These are phyloP conservation scores for Rhinophrynus dorsalis DNA, from an alignment of 2,797 vertebrate species.

Conservation along the genomic window DNA sequence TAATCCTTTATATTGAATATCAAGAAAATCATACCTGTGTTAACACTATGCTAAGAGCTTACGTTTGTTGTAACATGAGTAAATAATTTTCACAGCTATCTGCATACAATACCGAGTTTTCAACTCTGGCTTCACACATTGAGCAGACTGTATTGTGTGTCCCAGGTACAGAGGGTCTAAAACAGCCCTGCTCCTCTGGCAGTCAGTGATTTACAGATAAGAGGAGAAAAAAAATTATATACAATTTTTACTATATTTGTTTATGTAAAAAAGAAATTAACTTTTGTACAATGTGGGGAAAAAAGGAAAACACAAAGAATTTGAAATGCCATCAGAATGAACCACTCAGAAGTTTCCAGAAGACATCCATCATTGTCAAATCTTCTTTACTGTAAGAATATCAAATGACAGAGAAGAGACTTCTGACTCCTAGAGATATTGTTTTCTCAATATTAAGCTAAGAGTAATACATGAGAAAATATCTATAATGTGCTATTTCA, in stretches of 20 bases:
- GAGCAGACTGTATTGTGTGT: no score
- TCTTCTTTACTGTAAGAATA: slow-evolving; percentile 53
- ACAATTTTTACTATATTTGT: slow-evolving; percentile 47
- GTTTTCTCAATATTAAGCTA: slow-evolving; percentile 41
- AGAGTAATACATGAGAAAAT: slow-evolving; percentile 7
- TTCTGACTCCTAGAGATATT: slow-evolving; percentile 44
- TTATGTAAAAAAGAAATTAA: slow-evolving; percentile 57
- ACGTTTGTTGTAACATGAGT: no score
- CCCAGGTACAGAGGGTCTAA: no score
- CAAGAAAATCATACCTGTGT: no score
- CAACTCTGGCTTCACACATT: no score
- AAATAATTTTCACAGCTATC: no score
- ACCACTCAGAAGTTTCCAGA: slow-evolving; percentile 51
- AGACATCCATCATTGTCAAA: slow-evolving; percentile 65
- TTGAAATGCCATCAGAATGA: slow-evolving; percentile 59
- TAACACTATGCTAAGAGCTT: no score
- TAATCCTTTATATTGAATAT: no score
- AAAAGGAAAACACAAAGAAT: slow-evolving; percentile 55
- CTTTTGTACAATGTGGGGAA: slow-evolving; percentile 55
- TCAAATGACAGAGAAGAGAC: slow-evolving; percentile 47
- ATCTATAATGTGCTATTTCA: slow-evolving; percentile 10
- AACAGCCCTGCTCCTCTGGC: no score
- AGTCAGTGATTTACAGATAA: slow-evolving; percentile 5
- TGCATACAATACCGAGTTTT: no score
- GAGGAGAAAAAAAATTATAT: slow-evolving; percentile 7